phyloP scores from a whole-genome alignment of 2,797 vertebrate species.

The Aplochiton taeniatus region DNA sequence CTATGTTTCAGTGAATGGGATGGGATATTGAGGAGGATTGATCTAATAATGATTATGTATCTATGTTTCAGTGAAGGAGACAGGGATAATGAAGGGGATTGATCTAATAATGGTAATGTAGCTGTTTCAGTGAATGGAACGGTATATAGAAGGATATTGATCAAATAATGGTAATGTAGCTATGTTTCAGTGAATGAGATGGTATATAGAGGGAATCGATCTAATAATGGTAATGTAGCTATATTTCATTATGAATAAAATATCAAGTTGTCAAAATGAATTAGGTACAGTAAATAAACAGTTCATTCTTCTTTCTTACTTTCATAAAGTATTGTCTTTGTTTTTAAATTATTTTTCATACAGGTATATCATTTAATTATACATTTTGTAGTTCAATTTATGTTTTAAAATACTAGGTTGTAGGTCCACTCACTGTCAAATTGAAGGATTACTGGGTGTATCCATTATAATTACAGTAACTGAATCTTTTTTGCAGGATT shows the following conservation, averaged over 20 bases:
- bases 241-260: neutral
- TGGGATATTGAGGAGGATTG: neutral
- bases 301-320: too few species aligned
- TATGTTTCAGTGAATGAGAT: neutral
- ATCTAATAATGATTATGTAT: neutral
- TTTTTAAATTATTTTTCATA: too few species aligned
- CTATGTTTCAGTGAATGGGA: neutral
- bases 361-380: too few species aligned
- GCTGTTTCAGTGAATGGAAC: neutral
- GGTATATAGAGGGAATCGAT: neutral
- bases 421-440: too few species aligned
- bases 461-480: too few species aligned
- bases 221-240: neutral
- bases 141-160: neutral
- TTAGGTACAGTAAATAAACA: too few species aligned
- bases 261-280: too few species aligned
- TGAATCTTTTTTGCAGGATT: too few species aligned
- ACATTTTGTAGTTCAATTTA: too few species aligned
- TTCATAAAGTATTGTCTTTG: too few species aligned
- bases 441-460: too few species aligned
- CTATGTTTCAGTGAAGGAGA: neutral
- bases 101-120: neutral
- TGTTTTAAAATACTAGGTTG: too few species aligned
- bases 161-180: neutral
- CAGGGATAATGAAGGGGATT: neutral